Conservation (phyloP, 2,113 vertebrate species). For the Arvicanthis niloticus region DNA sequence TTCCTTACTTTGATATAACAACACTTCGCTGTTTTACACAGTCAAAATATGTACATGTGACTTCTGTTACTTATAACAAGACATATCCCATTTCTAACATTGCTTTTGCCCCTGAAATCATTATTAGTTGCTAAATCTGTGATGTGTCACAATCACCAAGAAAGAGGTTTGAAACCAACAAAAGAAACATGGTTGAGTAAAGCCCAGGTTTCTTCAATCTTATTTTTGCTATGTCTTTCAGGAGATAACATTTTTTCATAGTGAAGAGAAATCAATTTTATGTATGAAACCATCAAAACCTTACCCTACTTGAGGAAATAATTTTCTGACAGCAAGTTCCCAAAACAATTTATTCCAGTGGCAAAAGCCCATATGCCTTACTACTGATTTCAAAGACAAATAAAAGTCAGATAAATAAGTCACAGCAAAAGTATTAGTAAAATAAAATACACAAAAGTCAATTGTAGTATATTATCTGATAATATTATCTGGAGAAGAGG, state of each 20-base stretch:
- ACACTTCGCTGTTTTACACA: not conserved
- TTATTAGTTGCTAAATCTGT: not conserved
- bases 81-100: not conserved
- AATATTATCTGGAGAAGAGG: not conserved
- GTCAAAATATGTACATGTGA: not conserved
- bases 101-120: not conserved
- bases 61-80: slow-evolving; percentile 6
- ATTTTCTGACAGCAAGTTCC: not conserved
- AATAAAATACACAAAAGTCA: not conserved
- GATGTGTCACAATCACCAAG: not conserved
- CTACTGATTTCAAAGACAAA: slow-evolving; percentile 21
- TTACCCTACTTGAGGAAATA: not conserved
- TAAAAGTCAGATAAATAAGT: not conserved
- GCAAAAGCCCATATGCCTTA: not conserved
- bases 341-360: not conserved
- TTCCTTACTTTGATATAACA: not conserved
- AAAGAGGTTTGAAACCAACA: not conserved
- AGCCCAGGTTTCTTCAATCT: not conserved
- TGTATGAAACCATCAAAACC: slow-evolving; percentile 3
- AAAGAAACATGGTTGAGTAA: not conserved
- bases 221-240: not conserved
- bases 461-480: not conserved
- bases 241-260: not conserved
- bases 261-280: not conserved
- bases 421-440: not conserved